Evolutionary conservation across 2,888 invertebrate species (phyloP).

Genomic region (Zaprionus obscuricornis): DNA sequence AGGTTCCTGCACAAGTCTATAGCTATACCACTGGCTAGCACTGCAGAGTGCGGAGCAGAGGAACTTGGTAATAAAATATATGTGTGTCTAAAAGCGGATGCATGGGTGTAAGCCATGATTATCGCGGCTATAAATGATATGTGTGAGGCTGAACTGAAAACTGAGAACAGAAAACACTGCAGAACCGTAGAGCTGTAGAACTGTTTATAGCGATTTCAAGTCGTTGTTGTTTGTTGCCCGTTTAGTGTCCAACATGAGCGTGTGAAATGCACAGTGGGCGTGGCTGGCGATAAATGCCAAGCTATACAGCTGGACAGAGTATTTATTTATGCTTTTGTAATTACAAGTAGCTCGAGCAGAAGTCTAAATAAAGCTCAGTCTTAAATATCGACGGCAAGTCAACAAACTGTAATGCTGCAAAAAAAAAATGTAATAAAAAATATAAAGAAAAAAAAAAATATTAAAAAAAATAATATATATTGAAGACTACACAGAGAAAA

Average conservation of each 20-base stretch:
- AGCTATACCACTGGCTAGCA: neutral
- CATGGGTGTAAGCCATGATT: slow-evolving; percentile 79
- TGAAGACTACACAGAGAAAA: no score
- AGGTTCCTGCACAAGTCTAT: slow-evolving; percentile 18
- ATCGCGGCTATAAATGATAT: slow-evolving; percentile 78
- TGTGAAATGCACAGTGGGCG: slow-evolving; percentile 61
- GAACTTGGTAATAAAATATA: slow-evolving; percentile 52
- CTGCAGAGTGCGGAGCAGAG: neutral
- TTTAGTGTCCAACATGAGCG: slow-evolving; percentile 60
- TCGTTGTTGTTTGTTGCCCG: slow-evolving; percentile 21
- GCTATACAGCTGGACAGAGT: slow-evolving; percentile 10
- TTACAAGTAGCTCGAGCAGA: slow-evolving; percentile 48
- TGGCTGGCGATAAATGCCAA: slow-evolving; percentile 30
- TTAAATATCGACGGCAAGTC: slow-evolving; percentile 17
- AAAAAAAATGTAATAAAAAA: neutral
- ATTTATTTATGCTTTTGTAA: slow-evolving; percentile 64
- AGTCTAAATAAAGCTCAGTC: neutral
- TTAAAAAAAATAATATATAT: no score
- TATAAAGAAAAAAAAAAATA: slow-evolving; percentile 5
- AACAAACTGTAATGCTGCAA: slow-evolving; percentile 28
- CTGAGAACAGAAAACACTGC: slow-evolving; percentile 3
- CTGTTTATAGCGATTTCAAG: no score
- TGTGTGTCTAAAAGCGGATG: slow-evolving; percentile 63
- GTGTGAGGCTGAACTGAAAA: slow-evolving; percentile 47
- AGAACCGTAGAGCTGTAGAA: no score